Base-by-base conservation (phyloP, 2,888 invertebrate species). In the Bugulina stolonifera region DNA sequence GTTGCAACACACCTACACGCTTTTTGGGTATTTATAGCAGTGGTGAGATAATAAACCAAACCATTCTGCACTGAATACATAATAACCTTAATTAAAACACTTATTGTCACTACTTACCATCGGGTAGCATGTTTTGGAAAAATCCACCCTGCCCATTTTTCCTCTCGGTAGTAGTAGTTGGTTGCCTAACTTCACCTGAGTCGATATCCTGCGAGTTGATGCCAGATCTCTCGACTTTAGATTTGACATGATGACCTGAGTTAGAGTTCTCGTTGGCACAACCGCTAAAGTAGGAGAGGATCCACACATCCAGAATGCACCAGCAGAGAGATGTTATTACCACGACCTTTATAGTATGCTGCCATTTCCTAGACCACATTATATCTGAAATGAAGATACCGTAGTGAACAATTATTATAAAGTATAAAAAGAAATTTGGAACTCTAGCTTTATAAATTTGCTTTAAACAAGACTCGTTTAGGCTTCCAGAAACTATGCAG, bases 271-370 rank as follows among this genome's bases (percentile, higher is more conserved):
- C n/a, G 27, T 35, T 32, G 5, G 32, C 70, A 75, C 83, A 94
- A 82, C 94, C 95, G 72, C 94, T 92, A 86, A 93, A 96, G 86
- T 94, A 91, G 86, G 94, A 93, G 76, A 97, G 88, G 74, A 96
- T 88, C 76, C 91, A 90, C 76, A 94, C 93, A 86, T 94, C 95
- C 76, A 96, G 89, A 79, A 96, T 87, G 80, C 96, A 90, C 96
- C 97, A 97, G 76, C 93, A 93, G 80, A 97, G 87, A 2, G 96
- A 96, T 75, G 97, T 96, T 81, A 93, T 88, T 80, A 96, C 87
- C 80, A 96, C 91, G 81, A 95, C 92, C 84, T 94, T 92, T 2
- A 64, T 64, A 10, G 64, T 64, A 3, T 64, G 64, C 27, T 64
- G 64, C 27, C 32, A 64, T 34, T 64, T 64, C 32, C 64, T 27